A percentile compares a stretch with the other conserved stretches of the same genome.
Evolutionary conservation across 2,797 vertebrate genomes (phyloP).

Genomic region (Takifugu ocellatus): DNA sequence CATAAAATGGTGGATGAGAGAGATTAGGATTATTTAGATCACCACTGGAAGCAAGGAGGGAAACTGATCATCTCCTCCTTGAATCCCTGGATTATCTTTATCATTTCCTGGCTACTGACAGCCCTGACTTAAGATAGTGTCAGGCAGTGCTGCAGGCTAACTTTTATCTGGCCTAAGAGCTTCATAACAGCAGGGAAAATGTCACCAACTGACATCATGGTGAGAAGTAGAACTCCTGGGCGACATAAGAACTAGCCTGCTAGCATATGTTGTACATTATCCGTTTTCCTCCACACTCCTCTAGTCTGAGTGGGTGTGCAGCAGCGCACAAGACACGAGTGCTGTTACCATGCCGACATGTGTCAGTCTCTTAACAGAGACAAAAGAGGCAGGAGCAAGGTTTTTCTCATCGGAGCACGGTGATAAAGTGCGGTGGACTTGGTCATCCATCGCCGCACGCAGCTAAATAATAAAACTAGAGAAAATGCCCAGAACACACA

Average conservation of each 20-base stretch:
- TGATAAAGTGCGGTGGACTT: neutral
- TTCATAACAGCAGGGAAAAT: slow-evolving; percentile 25
- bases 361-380: slow-evolving; percentile 23
- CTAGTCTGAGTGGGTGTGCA: slow-evolving; percentile 23
- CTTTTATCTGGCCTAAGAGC: slow-evolving; percentile 43
- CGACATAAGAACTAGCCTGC: slow-evolving; percentile 19
- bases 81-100: slow-evolving; percentile 60
- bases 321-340: slow-evolving; percentile 25
- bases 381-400: slow-evolving; percentile 4
- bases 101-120: slow-evolving; percentile 49
- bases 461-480: slow-evolving; percentile 17
- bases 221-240: slow-evolving; percentile 22
- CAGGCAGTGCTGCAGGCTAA: slow-evolving; percentile 35
- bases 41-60: slow-evolving; percentile 53
- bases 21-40: slow-evolving; percentile 62
- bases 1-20: slow-evolving; percentile 31
- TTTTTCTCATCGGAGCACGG: slow-evolving; percentile 5
- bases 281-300: slow-evolving; percentile 21
- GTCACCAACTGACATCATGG: slow-evolving; percentile 23
- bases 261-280: slow-evolving; percentile 31
- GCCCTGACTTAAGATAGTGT: slow-evolving; percentile 53
- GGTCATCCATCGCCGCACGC: neutral
- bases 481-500: slow-evolving; percentile 26
- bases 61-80: slow-evolving; percentile 50
- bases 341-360: slow-evolving; percentile 52